These are phyloP conservation scores for Pecten maximus DNA, from an alignment of 2,888 invertebrate genomes.

Conservation along the genomic window DNA sequence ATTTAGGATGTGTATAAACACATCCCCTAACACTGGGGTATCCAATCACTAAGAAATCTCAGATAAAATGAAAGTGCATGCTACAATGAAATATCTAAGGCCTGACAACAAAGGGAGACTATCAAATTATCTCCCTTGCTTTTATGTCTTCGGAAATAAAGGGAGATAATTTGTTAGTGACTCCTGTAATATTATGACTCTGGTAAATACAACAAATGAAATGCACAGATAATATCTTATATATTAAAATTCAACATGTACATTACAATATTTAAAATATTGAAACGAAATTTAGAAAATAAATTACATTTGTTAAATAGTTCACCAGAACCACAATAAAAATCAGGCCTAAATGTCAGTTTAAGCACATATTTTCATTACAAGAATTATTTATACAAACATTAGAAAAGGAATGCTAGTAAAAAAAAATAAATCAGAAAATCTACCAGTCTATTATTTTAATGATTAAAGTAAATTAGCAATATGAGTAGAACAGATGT, in stretches of 20 bases:
- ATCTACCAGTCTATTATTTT: background rate
- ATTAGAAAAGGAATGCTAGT: background rate
- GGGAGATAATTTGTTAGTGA: background rate
- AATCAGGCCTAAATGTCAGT: background rate
- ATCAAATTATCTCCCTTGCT: background rate
- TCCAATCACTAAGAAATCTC: background rate
- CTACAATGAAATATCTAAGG: background rate
- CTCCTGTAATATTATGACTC: background rate
- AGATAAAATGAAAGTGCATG: background rate
- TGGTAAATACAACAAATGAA: background rate
- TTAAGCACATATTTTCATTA: background rate
- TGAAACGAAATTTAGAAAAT: background rate
- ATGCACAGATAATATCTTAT: background rate
- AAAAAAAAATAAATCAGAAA: background rate
- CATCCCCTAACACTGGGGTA: background rate
- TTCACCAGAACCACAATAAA: background rate
- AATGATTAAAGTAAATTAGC: background rate
- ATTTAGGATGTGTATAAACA: too few species aligned
- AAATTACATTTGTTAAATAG: background rate
- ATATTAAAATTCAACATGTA: background rate
- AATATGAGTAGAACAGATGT: background rate
- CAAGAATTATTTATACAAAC: background rate
- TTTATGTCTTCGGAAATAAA: background rate
- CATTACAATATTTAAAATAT: too few species aligned
- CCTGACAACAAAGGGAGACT: background rate